Conservation (phyloP, 2,113 vertebrate species). For the Montifringilla adamsi region DNA sequence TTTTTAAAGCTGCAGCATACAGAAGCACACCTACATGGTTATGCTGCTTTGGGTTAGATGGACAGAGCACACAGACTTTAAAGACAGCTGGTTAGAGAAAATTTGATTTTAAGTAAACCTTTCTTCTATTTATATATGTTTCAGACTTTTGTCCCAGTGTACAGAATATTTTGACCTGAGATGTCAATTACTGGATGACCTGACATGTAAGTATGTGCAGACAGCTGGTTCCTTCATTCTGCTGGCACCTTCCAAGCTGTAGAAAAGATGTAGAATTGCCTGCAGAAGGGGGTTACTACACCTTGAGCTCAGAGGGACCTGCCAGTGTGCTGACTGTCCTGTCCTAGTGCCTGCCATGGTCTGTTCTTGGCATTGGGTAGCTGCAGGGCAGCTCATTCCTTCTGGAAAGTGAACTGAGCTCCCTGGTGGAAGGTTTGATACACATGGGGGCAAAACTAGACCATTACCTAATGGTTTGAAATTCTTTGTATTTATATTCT, state of each 20-base stretch:
- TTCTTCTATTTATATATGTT: constrained; percentile 23
- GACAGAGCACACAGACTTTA: background rate
- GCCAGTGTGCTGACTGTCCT: background rate
- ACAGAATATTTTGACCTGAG: constrained; percentile 97
- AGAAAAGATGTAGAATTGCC: background rate
- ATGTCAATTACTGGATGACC: constrained; percentile 93
- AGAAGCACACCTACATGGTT: background rate
- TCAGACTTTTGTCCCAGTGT: constrained; percentile 93
- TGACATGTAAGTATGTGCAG: constrained; percentile 86
- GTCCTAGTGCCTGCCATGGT: background rate
- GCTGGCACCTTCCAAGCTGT: background rate
- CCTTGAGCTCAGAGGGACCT: background rate
- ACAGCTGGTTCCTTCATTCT: background rate
- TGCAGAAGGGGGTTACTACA: fast-evolving
- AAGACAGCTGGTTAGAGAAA: background rate
- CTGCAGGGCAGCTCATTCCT: background rate
- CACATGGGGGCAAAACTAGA: background rate
- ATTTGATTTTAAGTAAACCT: background rate
- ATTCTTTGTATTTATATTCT: background rate
- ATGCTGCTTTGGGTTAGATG: background rate
- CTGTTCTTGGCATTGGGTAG: background rate
- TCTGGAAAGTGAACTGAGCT: background rate
- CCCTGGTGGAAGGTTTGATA: background rate
- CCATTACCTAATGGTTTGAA: background rate
- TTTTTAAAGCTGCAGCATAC: background rate